Evolutionary conservation across 1,140 invertebrate genomes (phyloP).

Genomic region (Sarcophaga peregrina): DNA sequence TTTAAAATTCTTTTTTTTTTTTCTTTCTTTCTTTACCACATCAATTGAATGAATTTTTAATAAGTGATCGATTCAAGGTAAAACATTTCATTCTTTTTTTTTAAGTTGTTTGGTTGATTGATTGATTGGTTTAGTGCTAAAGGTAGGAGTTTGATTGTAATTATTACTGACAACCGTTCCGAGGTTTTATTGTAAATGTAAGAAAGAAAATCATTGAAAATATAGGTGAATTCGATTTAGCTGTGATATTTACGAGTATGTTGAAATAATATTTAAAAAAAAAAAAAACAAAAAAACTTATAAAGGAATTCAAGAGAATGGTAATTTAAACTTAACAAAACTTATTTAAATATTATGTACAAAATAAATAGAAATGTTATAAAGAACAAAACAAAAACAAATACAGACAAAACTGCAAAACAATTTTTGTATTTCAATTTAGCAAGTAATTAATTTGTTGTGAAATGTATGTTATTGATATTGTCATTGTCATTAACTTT

Average conservation of each 20-base stretch:
- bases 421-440: background rate
- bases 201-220: constrained; percentile 4
- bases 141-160: constrained; percentile 20
- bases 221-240: background rate
- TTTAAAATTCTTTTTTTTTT: too few relatives aligned
- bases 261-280: background rate
- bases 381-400: background rate
- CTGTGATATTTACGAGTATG: constrained; percentile 20
- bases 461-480: background rate
- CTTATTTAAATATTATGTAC: background rate
- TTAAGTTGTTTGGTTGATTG: background rate
- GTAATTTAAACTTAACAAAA: too few relatives aligned
- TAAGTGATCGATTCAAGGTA: too few relatives aligned
- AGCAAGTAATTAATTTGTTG: background rate
- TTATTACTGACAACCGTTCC: background rate
- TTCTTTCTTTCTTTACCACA: too few relatives aligned
- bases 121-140: constrained; percentile 22
- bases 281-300: background rate
- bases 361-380: constrained; percentile 3
- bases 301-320: background rate
- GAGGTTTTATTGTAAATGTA: background rate
- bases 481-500: constrained; percentile 39
- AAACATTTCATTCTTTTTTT: background rate
- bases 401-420: background rate
- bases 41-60: too few relatives aligned